Evolutionary conservation across 2,888 invertebrate genomes (phyloP).

Genomic region (Idaea straminata): DNA sequence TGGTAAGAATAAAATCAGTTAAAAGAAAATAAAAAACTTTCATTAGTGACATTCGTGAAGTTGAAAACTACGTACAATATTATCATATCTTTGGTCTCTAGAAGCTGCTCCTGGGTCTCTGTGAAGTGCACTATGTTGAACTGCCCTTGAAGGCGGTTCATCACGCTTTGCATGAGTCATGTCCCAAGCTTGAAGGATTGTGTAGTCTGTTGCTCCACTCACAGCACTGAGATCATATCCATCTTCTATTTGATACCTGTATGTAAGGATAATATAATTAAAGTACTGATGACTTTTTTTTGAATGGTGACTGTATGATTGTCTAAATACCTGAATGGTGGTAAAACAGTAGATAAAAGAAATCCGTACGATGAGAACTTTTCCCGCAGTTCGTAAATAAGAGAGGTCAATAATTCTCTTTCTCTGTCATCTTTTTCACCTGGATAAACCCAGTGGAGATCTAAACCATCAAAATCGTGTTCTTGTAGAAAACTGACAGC

Average conservation of each 20-base stretch:
- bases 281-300: not conserved
- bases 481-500: slow-evolving; percentile 82
- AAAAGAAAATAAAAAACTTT: not conserved
- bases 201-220: slow-evolving; percentile 82
- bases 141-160: slow-evolving; percentile 65
- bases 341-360: slow-evolving; percentile 79
- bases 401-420: slow-evolving; percentile 76
- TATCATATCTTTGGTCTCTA: slow-evolving; percentile 68
- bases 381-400: slow-evolving; percentile 81
- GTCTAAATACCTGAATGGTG: slow-evolving; percentile 73
- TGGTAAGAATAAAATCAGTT: slow-evolving; percentile 34
- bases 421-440: slow-evolving; percentile 75
- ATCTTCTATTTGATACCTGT: slow-evolving; percentile 81
- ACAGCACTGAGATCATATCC: slow-evolving; percentile 83
- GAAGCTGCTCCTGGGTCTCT: slow-evolving; percentile 66
- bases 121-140: slow-evolving; percentile 76
- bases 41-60: not conserved
- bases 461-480: slow-evolving; percentile 89
- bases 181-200: slow-evolving; percentile 84
- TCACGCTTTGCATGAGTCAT: slow-evolving; percentile 70
- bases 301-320: not conserved
- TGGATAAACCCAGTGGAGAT: slow-evolving; percentile 89
- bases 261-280: slow-evolving; percentile 15
- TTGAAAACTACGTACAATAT: slow-evolving; percentile 50
- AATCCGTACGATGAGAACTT: slow-evolving; percentile 80